Conservation (phyloP, 2,797 vertebrate species). For the Gymnodraco acuticeps region DNA sequence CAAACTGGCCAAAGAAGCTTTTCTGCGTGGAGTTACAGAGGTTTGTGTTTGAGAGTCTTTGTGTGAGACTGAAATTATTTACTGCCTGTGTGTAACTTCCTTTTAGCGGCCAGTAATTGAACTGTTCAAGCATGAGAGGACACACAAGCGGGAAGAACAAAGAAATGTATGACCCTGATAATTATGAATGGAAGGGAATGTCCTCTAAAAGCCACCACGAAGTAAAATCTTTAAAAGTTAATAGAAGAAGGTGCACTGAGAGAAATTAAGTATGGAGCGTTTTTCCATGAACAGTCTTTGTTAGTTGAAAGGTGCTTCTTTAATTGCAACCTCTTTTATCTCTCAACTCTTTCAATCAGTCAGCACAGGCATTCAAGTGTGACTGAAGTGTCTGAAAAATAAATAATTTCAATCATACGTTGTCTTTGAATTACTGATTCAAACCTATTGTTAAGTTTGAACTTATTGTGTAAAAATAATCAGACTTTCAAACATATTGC, state of each 20-base stretch:
- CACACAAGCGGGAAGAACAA: constrained; percentile 67
- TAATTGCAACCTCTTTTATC: constrained; percentile 25
- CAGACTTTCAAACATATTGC: constrained; percentile 10
- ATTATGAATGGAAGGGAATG: constrained; percentile 64
- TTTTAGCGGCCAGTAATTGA: constrained; percentile 72
- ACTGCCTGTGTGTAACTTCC: constrained; percentile 61
- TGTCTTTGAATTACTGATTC: constrained; percentile 2
- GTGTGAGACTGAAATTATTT: constrained; percentile 61
- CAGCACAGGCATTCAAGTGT: constrained; percentile 2
- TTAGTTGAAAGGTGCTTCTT: constrained; percentile 28
- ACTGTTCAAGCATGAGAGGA: constrained; percentile 75
- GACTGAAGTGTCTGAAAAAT: background rate
- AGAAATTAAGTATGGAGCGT: constrained; percentile 30
- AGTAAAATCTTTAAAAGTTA: constrained; percentile 51
- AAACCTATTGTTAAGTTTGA: too few relatives aligned
- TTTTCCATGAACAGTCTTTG: constrained; percentile 7
- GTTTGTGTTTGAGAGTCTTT: constrained; percentile 73
- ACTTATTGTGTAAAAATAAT: background rate
- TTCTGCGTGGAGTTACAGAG: constrained; percentile 93
- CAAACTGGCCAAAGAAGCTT: constrained; percentile 95
- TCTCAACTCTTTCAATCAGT: constrained; percentile 25
- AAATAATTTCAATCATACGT: background rate
- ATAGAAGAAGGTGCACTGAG: constrained; percentile 25
- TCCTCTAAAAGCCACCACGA: constrained; percentile 62
- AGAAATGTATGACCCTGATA: constrained; percentile 64